These are phyloP conservation scores for Perccottus glenii DNA, from an alignment of 2,113 vertebrate species.

Conservation along the genomic window DNA sequence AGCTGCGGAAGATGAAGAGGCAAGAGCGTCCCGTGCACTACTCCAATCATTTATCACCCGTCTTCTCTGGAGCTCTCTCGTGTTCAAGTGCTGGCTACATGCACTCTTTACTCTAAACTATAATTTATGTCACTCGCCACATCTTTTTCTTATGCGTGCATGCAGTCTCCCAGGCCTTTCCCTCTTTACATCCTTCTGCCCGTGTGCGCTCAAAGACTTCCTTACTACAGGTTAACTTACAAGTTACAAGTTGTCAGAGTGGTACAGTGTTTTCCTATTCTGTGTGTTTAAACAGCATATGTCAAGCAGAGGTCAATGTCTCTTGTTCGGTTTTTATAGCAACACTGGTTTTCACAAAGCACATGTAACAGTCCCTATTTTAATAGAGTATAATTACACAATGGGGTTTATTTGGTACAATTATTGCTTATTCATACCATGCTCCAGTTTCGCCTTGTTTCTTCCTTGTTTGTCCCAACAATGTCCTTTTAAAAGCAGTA, in stretches of 20 bases:
- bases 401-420: too few relatives aligned
- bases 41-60: slow-evolving; percentile 73
- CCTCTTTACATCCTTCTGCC: background rate
- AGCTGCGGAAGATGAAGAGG: slow-evolving; percentile 76
- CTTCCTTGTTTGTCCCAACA: too few relatives aligned
- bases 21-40: slow-evolving; percentile 53
- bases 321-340: background rate
- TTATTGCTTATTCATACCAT: too few relatives aligned
- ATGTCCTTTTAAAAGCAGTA: too few relatives aligned
- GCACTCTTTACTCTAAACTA: slow-evolving; percentile 12
- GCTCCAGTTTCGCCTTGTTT: too few relatives aligned
- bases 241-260: too few relatives aligned
- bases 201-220: background rate
- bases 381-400: too few relatives aligned
- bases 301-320: background rate
- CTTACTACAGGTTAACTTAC: background rate
- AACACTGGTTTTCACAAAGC: background rate
- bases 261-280: background rate
- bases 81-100: slow-evolving; percentile 16
- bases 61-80: slow-evolving; percentile 32
- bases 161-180: background rate
- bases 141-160: background rate
- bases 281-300: background rate
- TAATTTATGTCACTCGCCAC: slow-evolving; percentile 42
- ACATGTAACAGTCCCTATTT: background rate